Percentiles rank a stretch among this genome's conserved stretches.
phyloP scores from a whole-genome alignment of 1,140 invertebrate genomes.

The Helicoverpa zea region DNA sequence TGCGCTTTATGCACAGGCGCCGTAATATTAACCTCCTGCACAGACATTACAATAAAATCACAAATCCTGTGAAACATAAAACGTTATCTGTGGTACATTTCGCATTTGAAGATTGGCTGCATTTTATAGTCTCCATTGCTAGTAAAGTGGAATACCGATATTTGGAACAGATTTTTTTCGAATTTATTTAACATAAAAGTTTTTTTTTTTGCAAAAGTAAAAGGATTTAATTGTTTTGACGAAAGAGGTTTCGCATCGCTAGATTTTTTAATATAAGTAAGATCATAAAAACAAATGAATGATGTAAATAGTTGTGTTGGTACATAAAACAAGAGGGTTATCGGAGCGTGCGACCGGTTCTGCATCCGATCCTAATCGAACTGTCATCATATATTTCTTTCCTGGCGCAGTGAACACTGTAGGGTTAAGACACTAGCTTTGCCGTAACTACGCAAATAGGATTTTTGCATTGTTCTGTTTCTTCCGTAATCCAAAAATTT shows the following conservation, averaged over 20 bases:
- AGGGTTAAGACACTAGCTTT: background rate
- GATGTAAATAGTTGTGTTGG: background rate
- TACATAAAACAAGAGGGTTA: background rate
- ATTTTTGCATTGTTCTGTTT: background rate
- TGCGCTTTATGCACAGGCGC: background rate
- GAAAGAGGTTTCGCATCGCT: background rate
- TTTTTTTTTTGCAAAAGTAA: too few species aligned
- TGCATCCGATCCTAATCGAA: conserved; percentile 18
- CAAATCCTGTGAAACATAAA: conserved; percentile 36
- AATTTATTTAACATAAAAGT: background rate
- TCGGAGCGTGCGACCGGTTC: background rate
- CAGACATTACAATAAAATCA: conserved; percentile 30
- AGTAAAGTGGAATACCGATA: background rate
- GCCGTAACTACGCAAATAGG: background rate
- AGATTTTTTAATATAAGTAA: background rate
- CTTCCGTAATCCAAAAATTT: too few species aligned
- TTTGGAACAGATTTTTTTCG: background rate
- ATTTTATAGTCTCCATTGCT: conserved; percentile 8
- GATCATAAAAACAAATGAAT: background rate
- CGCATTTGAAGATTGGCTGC: conserved; percentile 20
- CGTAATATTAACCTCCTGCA: conserved; percentile 16
- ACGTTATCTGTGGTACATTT: conserved; percentile 37
- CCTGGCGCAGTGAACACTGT: background rate
- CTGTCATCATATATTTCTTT: conserved; percentile 12
- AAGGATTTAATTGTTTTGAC: too few species aligned